Percentiles rank a stretch among this genome's conserved stretches.
Evolutionary conservation across 2,797 vertebrate genomes (phyloP).

Genomic region (Arnoldichthys spilopterus): DNA sequence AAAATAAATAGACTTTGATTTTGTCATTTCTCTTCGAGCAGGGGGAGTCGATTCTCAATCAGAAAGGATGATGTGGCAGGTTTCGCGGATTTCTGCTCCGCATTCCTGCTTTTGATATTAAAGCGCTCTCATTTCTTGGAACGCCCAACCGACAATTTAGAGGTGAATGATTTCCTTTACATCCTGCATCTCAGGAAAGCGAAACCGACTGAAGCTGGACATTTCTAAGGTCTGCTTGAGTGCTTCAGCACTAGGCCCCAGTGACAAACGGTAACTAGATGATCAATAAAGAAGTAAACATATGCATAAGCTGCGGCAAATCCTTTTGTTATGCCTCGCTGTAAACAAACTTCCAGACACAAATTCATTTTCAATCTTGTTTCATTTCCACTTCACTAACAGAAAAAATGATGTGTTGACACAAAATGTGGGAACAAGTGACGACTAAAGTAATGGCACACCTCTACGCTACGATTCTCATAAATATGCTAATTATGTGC

Average conservation of each 20-base stretch:
- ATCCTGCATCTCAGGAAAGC: conserved; percentile 26
- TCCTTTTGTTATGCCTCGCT: conserved; percentile 51
- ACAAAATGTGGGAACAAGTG: conserved; percentile 42
- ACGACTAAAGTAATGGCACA: conserved; percentile 64
- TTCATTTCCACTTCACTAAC: conserved; percentile 53
- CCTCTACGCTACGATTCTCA: conserved; percentile 67
- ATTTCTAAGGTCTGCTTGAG: conserved; percentile 32
- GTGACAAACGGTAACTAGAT: conserved; percentile 47
- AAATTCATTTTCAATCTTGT: conserved; percentile 57
- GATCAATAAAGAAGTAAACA: conserved; percentile 51
- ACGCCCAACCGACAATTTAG: conserved; percentile 10
- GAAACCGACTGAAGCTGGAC: conserved; percentile 36
- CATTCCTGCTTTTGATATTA: conserved; percentile 17
- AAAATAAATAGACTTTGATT: conserved; percentile 54
- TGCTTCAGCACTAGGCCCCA: conserved; percentile 44
- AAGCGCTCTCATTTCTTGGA: conserved; percentile 29
- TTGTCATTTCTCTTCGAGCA: conserved; percentile 27
- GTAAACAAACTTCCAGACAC: conserved; percentile 63
- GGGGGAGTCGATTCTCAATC: conserved; percentile 36
- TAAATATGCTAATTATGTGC: conserved; percentile 77
- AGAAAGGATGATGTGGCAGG: conserved; percentile 28
- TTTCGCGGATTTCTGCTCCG: conserved; percentile 23
- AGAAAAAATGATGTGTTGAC: conserved; percentile 35
- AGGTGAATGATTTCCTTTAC: conserved; percentile 45
- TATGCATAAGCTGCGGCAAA: conserved; percentile 53